Evolutionary conservation across 2,888 invertebrate species (phyloP).

Genomic region (Drosophila lutescens): DNA sequence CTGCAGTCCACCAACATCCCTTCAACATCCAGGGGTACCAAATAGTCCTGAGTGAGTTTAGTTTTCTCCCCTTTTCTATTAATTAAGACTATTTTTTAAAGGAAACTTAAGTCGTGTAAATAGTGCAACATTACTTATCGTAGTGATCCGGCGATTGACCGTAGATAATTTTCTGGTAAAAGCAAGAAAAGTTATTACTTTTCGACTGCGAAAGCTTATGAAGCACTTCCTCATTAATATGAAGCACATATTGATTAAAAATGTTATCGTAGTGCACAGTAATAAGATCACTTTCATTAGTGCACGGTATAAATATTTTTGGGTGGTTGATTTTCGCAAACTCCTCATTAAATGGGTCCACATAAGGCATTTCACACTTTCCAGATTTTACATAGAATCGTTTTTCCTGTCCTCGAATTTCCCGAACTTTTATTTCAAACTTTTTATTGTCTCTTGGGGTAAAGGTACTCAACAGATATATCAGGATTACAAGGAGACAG

Average conservation of each 20-base stretch:
- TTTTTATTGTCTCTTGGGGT: neutral
- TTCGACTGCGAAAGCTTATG: conserved; percentile 44
- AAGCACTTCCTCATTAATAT: conserved; percentile 51
- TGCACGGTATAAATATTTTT: conserved; percentile 42
- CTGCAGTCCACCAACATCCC: conserved; percentile 72
- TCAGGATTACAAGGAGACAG: neutral
- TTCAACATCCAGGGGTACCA: conserved; percentile 68
- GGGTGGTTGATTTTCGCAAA: conserved; percentile 73
- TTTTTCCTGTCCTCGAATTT: neutral
- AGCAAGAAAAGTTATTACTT: conserved; percentile 64
- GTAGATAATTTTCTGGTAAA: conserved; percentile 70
- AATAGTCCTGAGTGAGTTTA: conserved; percentile 61
- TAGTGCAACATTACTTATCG: conserved; percentile 42
- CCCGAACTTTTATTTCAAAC: neutral
- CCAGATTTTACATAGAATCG: conserved; percentile 84
- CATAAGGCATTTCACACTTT: conserved; percentile 87
- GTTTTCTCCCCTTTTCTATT: conserved; percentile 58
- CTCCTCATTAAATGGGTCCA: conserved; percentile 86
- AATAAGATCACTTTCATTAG: conserved; percentile 56
- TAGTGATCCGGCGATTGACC: conserved; percentile 46
- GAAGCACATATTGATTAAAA: conserved; percentile 49
- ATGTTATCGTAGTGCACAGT: conserved; percentile 42
- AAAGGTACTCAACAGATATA: neutral
- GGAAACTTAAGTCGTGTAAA: no score
- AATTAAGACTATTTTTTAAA: neutral